phyloP scores from a whole-genome alignment of 1,140 invertebrate species.

The Zeugodacus cucurbitae region DNA sequence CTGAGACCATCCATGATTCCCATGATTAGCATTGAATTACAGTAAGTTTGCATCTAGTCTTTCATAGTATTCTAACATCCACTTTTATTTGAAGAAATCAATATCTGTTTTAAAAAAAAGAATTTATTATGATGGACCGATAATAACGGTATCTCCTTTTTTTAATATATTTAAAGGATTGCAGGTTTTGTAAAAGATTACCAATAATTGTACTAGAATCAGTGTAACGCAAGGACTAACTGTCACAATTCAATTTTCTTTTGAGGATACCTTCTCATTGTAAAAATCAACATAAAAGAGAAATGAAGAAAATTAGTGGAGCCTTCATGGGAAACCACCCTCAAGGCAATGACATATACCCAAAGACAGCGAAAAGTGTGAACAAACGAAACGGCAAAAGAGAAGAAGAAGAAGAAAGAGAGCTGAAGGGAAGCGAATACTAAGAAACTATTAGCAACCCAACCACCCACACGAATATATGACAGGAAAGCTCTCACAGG shows the following conservation, averaged over 20 bases:
- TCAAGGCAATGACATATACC: constrained; percentile 27
- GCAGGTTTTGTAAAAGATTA: background rate
- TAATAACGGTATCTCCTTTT: too few species aligned
- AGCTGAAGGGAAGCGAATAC: background rate
- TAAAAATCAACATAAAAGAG: background rate
- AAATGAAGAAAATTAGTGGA: background rate
- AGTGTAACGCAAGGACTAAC: background rate
- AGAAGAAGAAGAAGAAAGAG: background rate
- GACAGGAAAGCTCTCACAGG: background rate
- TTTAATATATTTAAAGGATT: too few species aligned
- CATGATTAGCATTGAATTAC: too few species aligned
- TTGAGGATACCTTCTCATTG: background rate
- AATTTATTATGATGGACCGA: too few species aligned
- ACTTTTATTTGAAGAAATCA: too few species aligned
- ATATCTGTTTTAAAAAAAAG: too few species aligned
- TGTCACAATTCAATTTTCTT: background rate
- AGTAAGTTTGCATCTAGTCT: too few species aligned
- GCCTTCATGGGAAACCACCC: background rate
- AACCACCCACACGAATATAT: constrained; percentile 25
- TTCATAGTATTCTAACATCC: too few species aligned
- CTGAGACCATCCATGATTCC: too few species aligned
- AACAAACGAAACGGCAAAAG: background rate
- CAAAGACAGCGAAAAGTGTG: background rate
- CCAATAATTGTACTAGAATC: background rate
- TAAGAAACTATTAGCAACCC: background rate